Percentiles rank a stretch among this genome's conserved stretches.
Evolutionary conservation across 2,888 invertebrate species (phyloP).

Genomic region (Xanthia icteritia): DNA sequence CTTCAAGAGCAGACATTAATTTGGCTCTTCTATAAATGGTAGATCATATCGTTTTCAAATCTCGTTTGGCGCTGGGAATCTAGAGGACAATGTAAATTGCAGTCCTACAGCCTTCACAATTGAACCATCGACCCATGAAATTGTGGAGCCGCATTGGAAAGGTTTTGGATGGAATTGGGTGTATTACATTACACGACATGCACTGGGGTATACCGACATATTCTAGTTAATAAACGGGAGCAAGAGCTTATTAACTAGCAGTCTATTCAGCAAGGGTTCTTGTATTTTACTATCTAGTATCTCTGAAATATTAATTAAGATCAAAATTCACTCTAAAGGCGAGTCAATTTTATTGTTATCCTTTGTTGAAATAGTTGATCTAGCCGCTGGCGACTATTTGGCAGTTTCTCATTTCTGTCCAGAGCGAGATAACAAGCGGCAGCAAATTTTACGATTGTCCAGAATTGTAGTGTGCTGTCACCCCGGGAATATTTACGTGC

Average conservation of each 20-base stretch:
- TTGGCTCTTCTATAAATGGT: conserved; percentile 1
- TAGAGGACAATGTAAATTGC: conserved; percentile 57
- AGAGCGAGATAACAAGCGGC: conserved; percentile 78
- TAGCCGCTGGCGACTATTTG: conserved; percentile 57
- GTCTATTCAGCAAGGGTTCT: conserved; percentile 11
- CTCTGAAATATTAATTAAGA: conserved; percentile 13
- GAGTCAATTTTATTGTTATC: conserved; percentile 40
- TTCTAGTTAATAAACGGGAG: conserved; percentile 20
- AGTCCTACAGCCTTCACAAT: conserved; percentile 56
- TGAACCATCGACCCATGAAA: conserved; percentile 63
- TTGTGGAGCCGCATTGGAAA: conserved; percentile 55
- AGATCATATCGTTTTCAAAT: conserved; percentile 42
- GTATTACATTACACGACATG: conserved; percentile 35
- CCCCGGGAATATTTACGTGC: conserved; percentile 69
- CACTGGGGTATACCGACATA: conserved; percentile 21
- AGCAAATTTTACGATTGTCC: conserved; percentile 79
- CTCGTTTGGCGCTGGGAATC: conserved; percentile 34
- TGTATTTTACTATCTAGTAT: conserved; percentile 22
- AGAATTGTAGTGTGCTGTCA: conserved; percentile 72
- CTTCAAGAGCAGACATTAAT: background rate
- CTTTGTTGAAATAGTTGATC: conserved; percentile 39
- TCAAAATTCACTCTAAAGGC: conserved; percentile 17
- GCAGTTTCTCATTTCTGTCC: conserved; percentile 70
- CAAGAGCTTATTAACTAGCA: conserved; percentile 21
- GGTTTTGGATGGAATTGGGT: conserved; percentile 49